These are phyloP conservation scores for Prochilodus magdalenae DNA, from an alignment of 2,113 vertebrate species.

Conservation along the genomic window DNA sequence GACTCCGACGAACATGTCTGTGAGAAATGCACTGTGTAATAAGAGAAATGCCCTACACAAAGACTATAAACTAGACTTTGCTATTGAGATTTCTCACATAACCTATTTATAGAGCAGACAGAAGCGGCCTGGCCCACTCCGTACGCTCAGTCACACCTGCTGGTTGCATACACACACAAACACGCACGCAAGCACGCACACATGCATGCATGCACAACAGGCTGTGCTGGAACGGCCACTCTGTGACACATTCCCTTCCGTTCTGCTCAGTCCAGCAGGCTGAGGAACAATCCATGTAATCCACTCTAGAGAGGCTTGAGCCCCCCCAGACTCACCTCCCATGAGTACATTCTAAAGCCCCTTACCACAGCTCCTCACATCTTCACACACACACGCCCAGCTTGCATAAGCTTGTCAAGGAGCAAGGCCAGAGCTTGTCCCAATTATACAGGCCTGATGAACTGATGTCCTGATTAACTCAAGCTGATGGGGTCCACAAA, in stretches of 20 bases:
- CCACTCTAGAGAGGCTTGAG: conserved; percentile 18
- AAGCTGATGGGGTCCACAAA: not conserved
- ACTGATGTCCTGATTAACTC: not conserved
- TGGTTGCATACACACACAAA: not conserved
- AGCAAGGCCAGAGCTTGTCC: not conserved
- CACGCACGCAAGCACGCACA: too few relatives aligned
- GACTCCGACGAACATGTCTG: not conserved
- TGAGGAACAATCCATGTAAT: not conserved
- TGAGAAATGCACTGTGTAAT: not conserved
- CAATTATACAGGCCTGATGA: not conserved
- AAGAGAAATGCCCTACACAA: not conserved
- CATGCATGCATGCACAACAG: too few relatives aligned
- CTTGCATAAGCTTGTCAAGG: not conserved
- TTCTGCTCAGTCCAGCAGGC: conserved; percentile 12
- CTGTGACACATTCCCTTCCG: conserved; percentile 12
- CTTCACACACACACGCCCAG: not conserved
- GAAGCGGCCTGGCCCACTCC: not conserved
- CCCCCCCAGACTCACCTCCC: not conserved
- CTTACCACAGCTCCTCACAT: not conserved
- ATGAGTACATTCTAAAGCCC: not conserved
- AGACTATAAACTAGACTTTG: conserved; percentile 7
- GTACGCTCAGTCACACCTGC: conserved; percentile 11
- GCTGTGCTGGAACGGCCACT: conserved; percentile 7
- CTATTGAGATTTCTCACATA: conserved; percentile 38
- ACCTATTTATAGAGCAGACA: conserved; percentile 22